phyloP scores from a whole-genome alignment of 2,888 invertebrate genomes.

The Melieria omissa region DNA sequence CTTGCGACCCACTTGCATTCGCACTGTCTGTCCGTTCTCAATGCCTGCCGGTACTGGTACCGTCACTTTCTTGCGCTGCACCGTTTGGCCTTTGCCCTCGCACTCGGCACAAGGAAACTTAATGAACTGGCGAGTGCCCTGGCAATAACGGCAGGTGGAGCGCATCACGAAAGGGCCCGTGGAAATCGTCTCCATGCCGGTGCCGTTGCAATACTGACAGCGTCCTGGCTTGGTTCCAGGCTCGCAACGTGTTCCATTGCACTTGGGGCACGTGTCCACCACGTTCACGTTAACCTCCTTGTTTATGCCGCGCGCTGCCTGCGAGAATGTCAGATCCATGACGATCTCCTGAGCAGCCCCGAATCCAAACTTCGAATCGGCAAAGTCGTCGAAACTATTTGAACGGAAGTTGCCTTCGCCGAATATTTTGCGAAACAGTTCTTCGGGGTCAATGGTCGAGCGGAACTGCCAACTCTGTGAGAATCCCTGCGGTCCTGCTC shows the following conservation, averaged over 20 bases:
- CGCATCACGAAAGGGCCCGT: constrained; percentile 97
- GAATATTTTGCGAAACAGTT: constrained; percentile 95
- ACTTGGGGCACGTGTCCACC: constrained; percentile 91
- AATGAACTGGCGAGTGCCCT: constrained; percentile 87
- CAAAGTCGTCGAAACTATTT: constrained; percentile 81
- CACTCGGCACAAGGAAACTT: constrained; percentile 93
- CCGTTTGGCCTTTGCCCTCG: constrained; percentile 89
- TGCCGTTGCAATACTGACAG: constrained; percentile 95
- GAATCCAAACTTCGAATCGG: constrained; percentile 90
- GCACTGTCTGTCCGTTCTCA: constrained; percentile 96
- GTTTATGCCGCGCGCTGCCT: constrained; percentile 95
- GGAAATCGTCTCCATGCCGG: constrained; percentile 92
- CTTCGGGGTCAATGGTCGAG: constrained; percentile 93
- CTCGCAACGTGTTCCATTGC: constrained; percentile 86
- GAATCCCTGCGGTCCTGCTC: constrained; percentile 71
- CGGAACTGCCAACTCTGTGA: constrained; percentile 86
- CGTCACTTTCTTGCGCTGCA: constrained; percentile 88
- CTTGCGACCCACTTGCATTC: constrained; percentile 90
- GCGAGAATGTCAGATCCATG: constrained; percentile 89
- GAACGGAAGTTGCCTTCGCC: constrained; percentile 81
- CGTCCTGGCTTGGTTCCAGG: constrained; percentile 89
- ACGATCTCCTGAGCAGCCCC: constrained; percentile 92
- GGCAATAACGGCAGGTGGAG: constrained; percentile 92
- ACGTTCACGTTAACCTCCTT: constrained; percentile 93
- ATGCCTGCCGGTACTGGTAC: constrained; percentile 97